Base-by-base conservation (phyloP, 2,888 invertebrate genomes). In the Empis stercorea region DNA sequence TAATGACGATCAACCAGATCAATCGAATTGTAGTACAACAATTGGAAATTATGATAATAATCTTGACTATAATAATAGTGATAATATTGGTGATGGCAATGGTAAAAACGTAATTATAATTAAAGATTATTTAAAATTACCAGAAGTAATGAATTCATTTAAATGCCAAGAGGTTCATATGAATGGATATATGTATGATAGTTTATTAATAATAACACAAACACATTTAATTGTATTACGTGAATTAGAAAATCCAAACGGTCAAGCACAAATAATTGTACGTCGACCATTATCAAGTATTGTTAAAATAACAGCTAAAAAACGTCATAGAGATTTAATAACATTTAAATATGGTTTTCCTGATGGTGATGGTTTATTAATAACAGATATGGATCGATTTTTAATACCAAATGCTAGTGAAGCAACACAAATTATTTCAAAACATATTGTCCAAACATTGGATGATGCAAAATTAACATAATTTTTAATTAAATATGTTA, bases 271-370 rank as follows among this genome's bases (percentile, higher is more conserved):
- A 64, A 79, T 96, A 0, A 84, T 92, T 60, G 87, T 91, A 0
- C 79, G 88, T 52, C 78, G 95, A 47, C 87, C 91, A 0, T 73
- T 99, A 46, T 84, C 89, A 3, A 87, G 88, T 44, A 91, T 99
- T 57, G 89, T 96, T 10, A 94, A 92, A 73, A 99, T 99, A 52
- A 97, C 97, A 1, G 94, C 95, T 11, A 92, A 94, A 65, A 94
- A 94, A 66, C 80, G 86, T 48, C 87, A 91, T 65, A 95, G 96
- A 0, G 93, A 97, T 70, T 73, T 97, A 57, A 94, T 99, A 52
- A 97, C 97, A 1, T 96, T 99, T 67, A 93, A 94, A 66, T 96
- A 96, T 65, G 94, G 95, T 5, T 76, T 82, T 48, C 83, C 84
- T 3, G 83, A 87, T 62, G 87, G 85, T 43, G 85, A 87, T 58